Evolutionary conservation across 1,140 invertebrate species (phyloP).

Genomic region (Bacillus rossius): DNA sequence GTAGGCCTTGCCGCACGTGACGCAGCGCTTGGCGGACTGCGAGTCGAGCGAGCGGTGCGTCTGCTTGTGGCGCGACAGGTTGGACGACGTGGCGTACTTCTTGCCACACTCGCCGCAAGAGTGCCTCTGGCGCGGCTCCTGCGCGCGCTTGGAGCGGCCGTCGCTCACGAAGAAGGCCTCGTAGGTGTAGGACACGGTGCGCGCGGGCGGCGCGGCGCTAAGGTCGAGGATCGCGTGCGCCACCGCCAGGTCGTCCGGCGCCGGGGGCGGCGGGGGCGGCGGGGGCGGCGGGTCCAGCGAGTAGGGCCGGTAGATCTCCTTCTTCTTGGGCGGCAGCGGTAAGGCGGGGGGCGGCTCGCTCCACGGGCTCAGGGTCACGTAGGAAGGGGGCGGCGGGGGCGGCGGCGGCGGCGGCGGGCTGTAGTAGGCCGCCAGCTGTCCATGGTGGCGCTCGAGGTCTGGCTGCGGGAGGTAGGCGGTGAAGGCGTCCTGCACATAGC

Average conservation of each 20-base stretch:
- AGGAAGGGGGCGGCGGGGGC: slow-evolving; percentile 37
- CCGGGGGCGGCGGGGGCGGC: slow-evolving; percentile 34
- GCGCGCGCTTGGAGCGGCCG: no score
- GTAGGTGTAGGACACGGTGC: slow-evolving; percentile 88
- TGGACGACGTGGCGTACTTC: slow-evolving; percentile 92
- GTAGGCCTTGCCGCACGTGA: slow-evolving; percentile 94
- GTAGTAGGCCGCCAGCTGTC: slow-evolving; percentile 30
- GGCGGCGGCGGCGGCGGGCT: slow-evolving; percentile 35
- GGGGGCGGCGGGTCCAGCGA: slow-evolving; percentile 61
- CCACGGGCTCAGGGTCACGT: slow-evolving; percentile 27
- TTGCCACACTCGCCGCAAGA: slow-evolving; percentile 95
- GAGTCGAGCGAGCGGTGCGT: slow-evolving; percentile 94
- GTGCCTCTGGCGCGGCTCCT: slow-evolving; percentile 53
- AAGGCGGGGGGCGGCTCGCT: slow-evolving; percentile 67
- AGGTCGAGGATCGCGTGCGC: slow-evolving; percentile 82
- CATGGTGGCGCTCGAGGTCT: background rate
- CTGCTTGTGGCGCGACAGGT: slow-evolving; percentile 93
- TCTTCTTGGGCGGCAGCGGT: slow-evolving; percentile 78
- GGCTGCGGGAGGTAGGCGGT: slow-evolving; percentile 51
- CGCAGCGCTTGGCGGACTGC: slow-evolving; percentile 88
- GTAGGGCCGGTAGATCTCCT: slow-evolving; percentile 81
- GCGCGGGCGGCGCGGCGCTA: slow-evolving; percentile 72
- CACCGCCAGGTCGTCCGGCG: slow-evolving; percentile 73
- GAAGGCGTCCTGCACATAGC: slow-evolving; percentile 55
- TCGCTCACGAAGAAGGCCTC: slow-evolving; percentile 81